phyloP scores from a whole-genome alignment of 2,797 vertebrate species.

The Pelobates cultripes region DNA sequence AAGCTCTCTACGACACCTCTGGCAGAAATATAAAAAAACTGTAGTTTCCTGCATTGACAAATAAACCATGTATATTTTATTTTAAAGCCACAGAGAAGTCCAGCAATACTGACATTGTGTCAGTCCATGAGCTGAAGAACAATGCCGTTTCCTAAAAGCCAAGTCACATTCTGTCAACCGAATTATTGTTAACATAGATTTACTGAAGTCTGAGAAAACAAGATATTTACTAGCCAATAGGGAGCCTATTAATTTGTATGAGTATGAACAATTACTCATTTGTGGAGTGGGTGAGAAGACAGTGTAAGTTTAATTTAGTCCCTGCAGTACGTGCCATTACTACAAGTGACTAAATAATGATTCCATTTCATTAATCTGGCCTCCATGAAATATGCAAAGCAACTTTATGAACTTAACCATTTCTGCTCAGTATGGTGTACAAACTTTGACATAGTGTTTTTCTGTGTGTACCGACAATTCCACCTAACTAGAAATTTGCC shows the following conservation, averaged over 20 bases:
- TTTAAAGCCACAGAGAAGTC: not conserved
- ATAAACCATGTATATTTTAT: not conserved
- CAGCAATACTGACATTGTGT: not conserved
- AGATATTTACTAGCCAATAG: constrained; percentile 11
- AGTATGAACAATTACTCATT: constrained; percentile 13
- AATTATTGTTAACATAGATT: constrained; percentile 7
- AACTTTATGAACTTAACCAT: not conserved
- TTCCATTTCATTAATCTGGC: not conserved
- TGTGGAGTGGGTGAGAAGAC: not conserved
- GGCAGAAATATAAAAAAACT: not conserved
- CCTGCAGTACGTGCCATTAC: not conserved
- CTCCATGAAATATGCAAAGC: not conserved
- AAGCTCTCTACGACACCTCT: no score
- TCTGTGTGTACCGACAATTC: no score
- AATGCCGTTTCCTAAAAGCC: not conserved
- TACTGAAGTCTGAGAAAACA: constrained; percentile 8
- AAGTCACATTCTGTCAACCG: not conserved
- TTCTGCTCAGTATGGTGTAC: not conserved
- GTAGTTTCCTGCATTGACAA: not conserved
- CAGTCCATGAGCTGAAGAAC: not conserved
- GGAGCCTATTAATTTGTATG: constrained; percentile 15
- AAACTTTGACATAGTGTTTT: no score
- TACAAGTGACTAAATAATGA: not conserved
- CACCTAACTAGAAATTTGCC: no score
- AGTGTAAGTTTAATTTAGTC: not conserved